These are phyloP conservation scores for Hypercompe scribonia DNA, from an alignment of 2,888 invertebrate genomes.

Conservation along the genomic window DNA sequence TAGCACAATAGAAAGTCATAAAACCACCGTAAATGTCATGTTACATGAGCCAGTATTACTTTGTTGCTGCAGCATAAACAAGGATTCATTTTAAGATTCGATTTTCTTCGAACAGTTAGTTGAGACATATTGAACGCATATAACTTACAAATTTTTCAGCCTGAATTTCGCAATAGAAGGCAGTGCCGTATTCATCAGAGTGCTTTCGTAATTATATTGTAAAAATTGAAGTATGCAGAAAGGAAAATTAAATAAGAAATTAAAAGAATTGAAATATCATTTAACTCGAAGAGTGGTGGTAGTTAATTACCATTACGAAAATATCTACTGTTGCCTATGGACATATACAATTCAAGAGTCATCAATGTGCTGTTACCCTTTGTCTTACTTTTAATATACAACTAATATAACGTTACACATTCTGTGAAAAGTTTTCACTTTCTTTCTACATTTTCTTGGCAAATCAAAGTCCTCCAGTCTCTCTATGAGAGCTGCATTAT, in stretches of 20 bases:
- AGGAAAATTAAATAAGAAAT: too few species aligned
- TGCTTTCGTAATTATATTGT: too few species aligned
- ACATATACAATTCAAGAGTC: too few species aligned
- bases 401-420: background rate
- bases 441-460: background rate
- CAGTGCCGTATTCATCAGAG: too few species aligned
- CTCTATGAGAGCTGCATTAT: background rate
- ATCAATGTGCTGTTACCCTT: too few species aligned
- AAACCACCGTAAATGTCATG: constrained; percentile 44
- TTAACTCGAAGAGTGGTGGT: too few species aligned
- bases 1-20: constrained; percentile 46
- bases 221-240: too few species aligned
- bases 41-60: constrained; percentile 43
- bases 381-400: too few species aligned
- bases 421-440: background rate
- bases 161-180: background rate
- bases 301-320: too few species aligned
- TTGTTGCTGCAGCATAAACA: constrained; percentile 31
- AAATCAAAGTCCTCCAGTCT: background rate
- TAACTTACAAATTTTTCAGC: background rate
- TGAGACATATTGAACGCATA: background rate
- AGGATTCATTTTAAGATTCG: background rate
- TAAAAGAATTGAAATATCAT: too few species aligned
- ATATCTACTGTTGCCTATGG: too few species aligned
- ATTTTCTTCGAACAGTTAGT: background rate